Evolutionary conservation across 1,140 invertebrate genomes (phyloP), one percentile per base, ranked within the genome.

Genomic region (Antheraea pernyi): DNA sequence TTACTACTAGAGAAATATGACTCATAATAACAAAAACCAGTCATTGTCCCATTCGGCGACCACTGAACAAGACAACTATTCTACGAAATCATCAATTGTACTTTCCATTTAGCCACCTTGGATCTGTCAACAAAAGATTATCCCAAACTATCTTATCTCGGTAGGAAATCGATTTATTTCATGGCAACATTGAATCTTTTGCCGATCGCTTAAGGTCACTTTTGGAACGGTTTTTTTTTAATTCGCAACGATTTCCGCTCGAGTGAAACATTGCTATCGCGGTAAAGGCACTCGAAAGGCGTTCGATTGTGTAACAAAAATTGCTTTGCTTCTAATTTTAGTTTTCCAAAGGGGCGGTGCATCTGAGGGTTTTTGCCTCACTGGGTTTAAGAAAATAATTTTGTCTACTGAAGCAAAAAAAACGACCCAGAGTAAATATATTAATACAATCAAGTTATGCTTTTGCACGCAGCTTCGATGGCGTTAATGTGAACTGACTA

Each of bases 111-210:
- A 65, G 64, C 39, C 64, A 65, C 64, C 64, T 65, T 19, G 64
- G 42, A 65, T 65, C 64, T 65, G 64, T 65, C 64, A 65, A 65
- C 64, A 65, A 65, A 65, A 65, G 64, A 65, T 65, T 46, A 65
- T 46, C 39, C 64, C n/a, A 8, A 42, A 18, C 30, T 22, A 16
- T 30, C 39, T 65, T 65, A 65, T 65, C 64, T 65, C 18, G 5
- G n/a, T 65, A 42, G 30, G 48, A 61, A 65, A 36, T 30, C 11
- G 9, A 53, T 16, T 53, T 16, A 16, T 53, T 53, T 11, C 18
- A 10, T 19, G 37, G 39, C 39, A 39, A 19, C 39, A 48, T 7
- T 61, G 19, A 13, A 22, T 10, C 60, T 6, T 61, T 61, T 61
- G 60, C 7, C 5, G 60, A 30, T 3, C 7, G 9, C 10, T 30